phyloP scores from a whole-genome alignment of 2,797 vertebrate species.

The Rhinatrema bivittatum region DNA sequence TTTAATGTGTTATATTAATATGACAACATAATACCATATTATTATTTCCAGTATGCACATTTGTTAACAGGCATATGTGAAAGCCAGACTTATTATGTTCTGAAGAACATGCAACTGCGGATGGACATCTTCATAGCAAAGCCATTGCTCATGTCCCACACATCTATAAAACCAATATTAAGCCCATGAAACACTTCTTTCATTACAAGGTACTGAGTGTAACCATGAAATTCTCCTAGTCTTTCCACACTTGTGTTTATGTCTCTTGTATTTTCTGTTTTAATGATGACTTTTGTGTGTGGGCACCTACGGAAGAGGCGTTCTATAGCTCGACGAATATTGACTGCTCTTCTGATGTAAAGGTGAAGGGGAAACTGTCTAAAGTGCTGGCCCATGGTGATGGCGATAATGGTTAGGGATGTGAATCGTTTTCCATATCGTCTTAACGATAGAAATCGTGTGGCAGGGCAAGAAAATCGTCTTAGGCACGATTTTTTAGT shows the following conservation, averaged over 20 bases:
- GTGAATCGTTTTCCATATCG: no score
- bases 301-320: slow-evolving; percentile 19
- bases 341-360: slow-evolving; percentile 18
- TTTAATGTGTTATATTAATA: no score
- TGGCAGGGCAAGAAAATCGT: no score
- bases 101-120: neutral
- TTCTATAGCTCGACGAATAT: slow-evolving; percentile 7
- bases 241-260: neutral
- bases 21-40: no score
- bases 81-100: slow-evolving; percentile 27
- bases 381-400: slow-evolving; percentile 22
- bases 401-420: no score
- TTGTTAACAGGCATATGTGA: slow-evolving; percentile 25
- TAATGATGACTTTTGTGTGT: slow-evolving; percentile 22
- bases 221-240: slow-evolving; percentile 18
- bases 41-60: no score
- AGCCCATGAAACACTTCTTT: slow-evolving; percentile 25
- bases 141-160: slow-evolving; percentile 27
- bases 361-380: slow-evolving; percentile 9
- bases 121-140: neutral
- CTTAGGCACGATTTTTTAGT: no score
- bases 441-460: no score
- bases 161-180: slow-evolving; percentile 17
- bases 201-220: slow-evolving; percentile 19
- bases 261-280: slow-evolving; percentile 24